phyloP scores from a whole-genome alignment of 2,888 invertebrate genomes.

The Eulithis testata region DNA sequence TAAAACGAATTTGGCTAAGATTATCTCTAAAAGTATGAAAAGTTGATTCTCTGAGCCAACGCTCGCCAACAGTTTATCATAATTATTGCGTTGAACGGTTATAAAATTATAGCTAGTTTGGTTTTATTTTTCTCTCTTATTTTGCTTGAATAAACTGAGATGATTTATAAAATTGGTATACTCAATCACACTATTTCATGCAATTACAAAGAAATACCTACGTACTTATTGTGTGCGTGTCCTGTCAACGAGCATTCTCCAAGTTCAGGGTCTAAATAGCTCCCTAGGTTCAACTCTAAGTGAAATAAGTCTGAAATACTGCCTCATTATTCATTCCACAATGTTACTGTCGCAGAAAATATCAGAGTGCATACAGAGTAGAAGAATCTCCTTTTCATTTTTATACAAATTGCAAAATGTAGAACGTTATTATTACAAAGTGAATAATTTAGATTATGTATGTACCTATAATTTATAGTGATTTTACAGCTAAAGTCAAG shows the following conservation, averaged over 20 bases:
- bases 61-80: conserved; percentile 13
- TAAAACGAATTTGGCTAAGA: conserved; percentile 16
- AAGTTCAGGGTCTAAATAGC: conserved; percentile 6
- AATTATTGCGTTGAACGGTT: background rate
- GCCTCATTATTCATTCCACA: conserved; percentile 27
- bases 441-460: no score
- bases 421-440: no score
- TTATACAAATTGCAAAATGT: background rate
- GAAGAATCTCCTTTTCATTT: conserved; percentile 12
- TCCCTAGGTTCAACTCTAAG: conserved; percentile 12
- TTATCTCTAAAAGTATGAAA: conserved; percentile 18
- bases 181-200: background rate
- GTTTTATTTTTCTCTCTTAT: conserved; percentile 7
- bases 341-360: conserved; percentile 21
- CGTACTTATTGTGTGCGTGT: background rate
- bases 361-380: conserved; percentile 25
- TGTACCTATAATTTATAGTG: no score
- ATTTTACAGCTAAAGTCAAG: no score
- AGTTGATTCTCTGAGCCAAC: conserved; percentile 6
- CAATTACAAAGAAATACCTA: background rate
- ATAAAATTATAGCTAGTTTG: conserved; percentile 5
- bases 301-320: conserved; percentile 18
- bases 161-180: background rate
- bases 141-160: conserved; percentile 2
- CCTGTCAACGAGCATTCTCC: background rate